These are phyloP conservation scores for Nephrotoma guestfalica DNA, from an alignment of 2,888 invertebrate genomes.

Conservation along the genomic window DNA sequence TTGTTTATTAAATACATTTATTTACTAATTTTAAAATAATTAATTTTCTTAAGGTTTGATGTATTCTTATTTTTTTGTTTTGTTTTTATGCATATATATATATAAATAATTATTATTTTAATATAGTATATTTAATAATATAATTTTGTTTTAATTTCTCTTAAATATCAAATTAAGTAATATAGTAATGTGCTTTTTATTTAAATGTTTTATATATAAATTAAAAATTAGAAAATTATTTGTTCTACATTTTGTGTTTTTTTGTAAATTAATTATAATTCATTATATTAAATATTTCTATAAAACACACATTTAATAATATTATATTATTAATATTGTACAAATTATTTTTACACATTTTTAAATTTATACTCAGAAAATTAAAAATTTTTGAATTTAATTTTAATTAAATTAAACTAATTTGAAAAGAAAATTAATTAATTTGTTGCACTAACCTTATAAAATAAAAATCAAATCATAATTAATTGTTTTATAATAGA, in stretches of 20 bases:
- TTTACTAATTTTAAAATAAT: background rate
- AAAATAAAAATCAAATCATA: background rate
- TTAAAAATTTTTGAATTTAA: background rate
- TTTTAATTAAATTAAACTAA: background rate
- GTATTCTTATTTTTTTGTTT: background rate
- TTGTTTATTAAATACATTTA: background rate
- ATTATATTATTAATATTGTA: background rate
- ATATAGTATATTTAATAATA: background rate
- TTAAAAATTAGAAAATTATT: background rate
- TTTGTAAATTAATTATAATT: background rate
- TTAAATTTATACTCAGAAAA: background rate
- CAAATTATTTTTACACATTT: background rate
- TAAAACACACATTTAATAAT: background rate
- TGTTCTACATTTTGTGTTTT: background rate
- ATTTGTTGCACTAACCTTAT: background rate
- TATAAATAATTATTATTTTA: background rate
- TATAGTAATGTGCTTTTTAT: background rate
- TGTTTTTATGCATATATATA: background rate
- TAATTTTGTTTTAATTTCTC: background rate
- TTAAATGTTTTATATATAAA: background rate
- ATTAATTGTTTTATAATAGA: background rate
- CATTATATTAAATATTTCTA: background rate
- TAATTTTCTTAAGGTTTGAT: background rate
- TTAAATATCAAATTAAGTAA: background rate
- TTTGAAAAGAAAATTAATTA: background rate